phyloP scores from a whole-genome alignment of 2,797 vertebrate genomes.

The Melopsittacus undulatus region DNA sequence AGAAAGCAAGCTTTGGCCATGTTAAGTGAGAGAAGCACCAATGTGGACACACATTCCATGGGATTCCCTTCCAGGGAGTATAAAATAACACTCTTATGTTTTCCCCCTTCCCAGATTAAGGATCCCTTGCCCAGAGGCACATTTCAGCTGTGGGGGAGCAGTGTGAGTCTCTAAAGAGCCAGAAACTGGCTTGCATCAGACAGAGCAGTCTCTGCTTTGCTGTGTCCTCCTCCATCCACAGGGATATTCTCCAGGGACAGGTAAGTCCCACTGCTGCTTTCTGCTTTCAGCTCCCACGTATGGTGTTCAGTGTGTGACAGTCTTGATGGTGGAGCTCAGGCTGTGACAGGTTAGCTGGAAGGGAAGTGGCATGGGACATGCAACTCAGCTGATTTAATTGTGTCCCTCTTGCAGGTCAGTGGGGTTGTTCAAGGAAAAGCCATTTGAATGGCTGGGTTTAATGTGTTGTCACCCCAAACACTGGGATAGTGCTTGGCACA shows the following conservation, averaged over 20 bases:
- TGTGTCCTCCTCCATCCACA: not conserved
- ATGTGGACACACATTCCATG: not conserved
- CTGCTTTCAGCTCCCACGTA: not conserved
- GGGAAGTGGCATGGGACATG: too few relatives aligned
- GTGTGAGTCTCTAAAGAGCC: not conserved
- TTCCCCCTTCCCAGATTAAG: not conserved
- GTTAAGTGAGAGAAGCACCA: not conserved
- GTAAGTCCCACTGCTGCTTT: not conserved
- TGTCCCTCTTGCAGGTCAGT: not conserved
- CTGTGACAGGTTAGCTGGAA: not conserved
- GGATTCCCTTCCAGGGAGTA: not conserved
- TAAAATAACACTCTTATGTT: not conserved
- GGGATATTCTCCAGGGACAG: not conserved
- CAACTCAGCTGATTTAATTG: not conserved
- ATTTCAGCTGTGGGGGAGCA: not conserved
- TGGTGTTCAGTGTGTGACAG: rapidly evolving
- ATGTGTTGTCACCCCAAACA: not conserved
- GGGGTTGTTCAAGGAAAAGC: not conserved
- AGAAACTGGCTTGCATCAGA: not conserved
- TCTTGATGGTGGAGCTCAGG: not conserved
- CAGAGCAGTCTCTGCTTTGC: not conserved
- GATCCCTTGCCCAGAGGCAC: not conserved
- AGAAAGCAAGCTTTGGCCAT: not conserved
- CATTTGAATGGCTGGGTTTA: not conserved
- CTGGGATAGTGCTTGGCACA: not conserved